A percentile compares a stretch with the other conserved stretches of the same genome.
Conservation (phyloP, 1,140 invertebrate genomes). For the Zaprionus inermis region DNA sequence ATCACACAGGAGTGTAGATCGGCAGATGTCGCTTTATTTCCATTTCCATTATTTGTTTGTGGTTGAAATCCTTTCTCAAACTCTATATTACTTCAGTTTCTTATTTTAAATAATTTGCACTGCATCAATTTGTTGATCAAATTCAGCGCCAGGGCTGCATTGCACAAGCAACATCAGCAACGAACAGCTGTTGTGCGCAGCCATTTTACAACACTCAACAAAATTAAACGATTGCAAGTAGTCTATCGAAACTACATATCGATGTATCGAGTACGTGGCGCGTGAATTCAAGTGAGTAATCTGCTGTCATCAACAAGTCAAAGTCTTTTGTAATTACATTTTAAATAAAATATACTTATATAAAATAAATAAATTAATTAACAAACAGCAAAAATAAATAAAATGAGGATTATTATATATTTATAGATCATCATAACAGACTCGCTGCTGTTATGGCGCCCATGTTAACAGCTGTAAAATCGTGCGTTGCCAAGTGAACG, state of each 20-base stretch:
- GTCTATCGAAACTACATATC: not conserved
- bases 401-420: no score
- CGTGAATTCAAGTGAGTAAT: not conserved
- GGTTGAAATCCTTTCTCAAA: not conserved
- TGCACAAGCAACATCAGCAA: not conserved
- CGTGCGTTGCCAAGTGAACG: no score
- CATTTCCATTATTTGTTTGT: not conserved
- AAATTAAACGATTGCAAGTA: not conserved
- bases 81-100: not conserved
- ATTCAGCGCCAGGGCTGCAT: not conserved
- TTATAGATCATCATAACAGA: no score
- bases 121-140: not conserved
- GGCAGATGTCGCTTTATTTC: not conserved
- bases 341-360: no score
- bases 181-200: not conserved
- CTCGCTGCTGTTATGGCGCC: no score
- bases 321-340: not conserved
- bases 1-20: not conserved
- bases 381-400: no score
- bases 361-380: no score
- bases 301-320: not conserved
- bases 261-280: not conserved
- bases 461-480: no score
- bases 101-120: fast-evolving
- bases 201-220: not conserved